Evolutionary conservation across 2,888 invertebrate species (phyloP).

Genomic region (Drosophila affinis): DNA sequence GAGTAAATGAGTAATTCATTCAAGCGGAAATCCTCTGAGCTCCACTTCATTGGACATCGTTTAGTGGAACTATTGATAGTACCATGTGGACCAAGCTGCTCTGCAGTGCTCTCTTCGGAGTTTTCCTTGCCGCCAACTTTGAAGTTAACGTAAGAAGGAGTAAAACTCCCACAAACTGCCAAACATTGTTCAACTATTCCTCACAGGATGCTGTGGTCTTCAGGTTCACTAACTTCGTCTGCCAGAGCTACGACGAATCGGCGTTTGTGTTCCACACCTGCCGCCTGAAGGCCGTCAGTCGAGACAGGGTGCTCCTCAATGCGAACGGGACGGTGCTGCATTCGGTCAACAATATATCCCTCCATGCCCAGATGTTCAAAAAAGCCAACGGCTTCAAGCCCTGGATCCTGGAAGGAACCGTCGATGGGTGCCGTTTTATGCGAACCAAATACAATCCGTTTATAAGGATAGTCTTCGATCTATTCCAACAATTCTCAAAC

Average conservation of each 20-base stretch:
- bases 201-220: constrained; percentile 25
- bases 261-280: constrained; percentile 34
- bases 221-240: constrained; percentile 39
- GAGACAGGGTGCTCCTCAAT: constrained; percentile 30
- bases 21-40: background rate
- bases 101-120: background rate
- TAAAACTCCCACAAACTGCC: background rate
- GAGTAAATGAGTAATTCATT: background rate
- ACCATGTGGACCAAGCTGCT: background rate
- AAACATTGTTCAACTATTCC: background rate
- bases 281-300: constrained; percentile 36
- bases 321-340: constrained; percentile 17
- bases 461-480: background rate
- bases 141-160: background rate
- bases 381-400: constrained; percentile 47
- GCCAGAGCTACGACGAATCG: constrained; percentile 35
- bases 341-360: constrained; percentile 3
- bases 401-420: constrained; percentile 5
- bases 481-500: constrained; percentile 5
- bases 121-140: background rate
- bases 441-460: constrained; percentile 11
- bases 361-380: constrained; percentile 2
- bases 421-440: constrained; percentile 37
- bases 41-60: background rate
- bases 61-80: background rate